These are phyloP conservation scores for Sebastes baramenuke DNA, from an alignment of 2,797 vertebrate species.

Conservation along the genomic window DNA sequence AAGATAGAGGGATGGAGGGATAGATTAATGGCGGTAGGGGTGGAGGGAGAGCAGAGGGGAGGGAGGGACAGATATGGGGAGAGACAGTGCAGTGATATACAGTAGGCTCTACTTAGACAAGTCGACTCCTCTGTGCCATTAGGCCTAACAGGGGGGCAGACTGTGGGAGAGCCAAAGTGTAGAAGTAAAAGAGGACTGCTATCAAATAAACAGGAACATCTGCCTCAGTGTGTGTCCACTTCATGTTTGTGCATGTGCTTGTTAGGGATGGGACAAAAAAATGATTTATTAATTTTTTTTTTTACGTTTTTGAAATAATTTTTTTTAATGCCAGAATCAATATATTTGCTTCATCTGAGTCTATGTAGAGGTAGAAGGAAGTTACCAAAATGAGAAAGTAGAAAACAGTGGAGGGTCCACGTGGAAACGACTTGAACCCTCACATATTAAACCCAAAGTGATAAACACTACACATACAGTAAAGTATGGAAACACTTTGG, in stretches of 20 bases:
- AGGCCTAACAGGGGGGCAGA: constrained; percentile 64
- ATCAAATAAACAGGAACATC: constrained; percentile 56
- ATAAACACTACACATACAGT: no score
- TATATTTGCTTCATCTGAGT: no score
- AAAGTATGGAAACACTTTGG: no score
- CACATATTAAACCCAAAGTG: no score
- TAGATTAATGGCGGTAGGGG: constrained; percentile 67
- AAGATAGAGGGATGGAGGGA: constrained; percentile 64
- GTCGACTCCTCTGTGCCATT: constrained; percentile 74
- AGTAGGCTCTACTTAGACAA: constrained; percentile 73
- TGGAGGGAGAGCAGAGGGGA: constrained; percentile 46
- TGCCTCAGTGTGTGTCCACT: constrained; percentile 5
- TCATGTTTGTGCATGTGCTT: not conserved
- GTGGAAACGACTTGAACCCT: no score
- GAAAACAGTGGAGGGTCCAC: no score
- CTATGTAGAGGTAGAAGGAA: no score
- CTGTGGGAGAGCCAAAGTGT: constrained; percentile 39
- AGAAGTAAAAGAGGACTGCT: constrained; percentile 41
- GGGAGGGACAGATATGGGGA: constrained; percentile 53
- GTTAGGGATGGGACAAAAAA: no score
- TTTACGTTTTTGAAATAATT: fast-evolving
- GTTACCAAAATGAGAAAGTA: no score
- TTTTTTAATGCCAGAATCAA: no score
- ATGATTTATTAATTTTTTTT: no score
- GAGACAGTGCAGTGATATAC: constrained; percentile 70